Evolutionary conservation across 2,888 invertebrate genomes (phyloP), one percentile per base, ranked within the genome.

Genomic region (Polymixis lichenea): DNA sequence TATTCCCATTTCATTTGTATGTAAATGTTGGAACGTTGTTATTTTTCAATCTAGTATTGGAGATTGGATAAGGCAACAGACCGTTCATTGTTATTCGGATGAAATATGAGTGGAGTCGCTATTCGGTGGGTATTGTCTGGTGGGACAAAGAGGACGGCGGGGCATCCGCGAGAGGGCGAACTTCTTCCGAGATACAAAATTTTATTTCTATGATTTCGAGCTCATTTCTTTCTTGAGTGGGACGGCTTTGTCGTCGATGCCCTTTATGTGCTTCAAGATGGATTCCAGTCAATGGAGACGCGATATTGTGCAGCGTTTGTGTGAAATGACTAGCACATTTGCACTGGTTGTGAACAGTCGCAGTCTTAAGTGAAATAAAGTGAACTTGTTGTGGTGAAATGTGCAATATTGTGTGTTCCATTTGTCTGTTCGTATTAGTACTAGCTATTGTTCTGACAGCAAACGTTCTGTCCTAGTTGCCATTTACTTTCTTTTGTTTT

Each of bases 171-270:
- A 88, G 86, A 85, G 82, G 89, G 86, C 90, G 87, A 93, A 93
- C 92, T 93, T 92, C 91, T 92, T 91, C 89, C 86, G 88, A 91
- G 93, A 93, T 92, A 93, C 92, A 93, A 93, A 94, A 94, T 94
- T 94, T 92, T 95, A 95, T 95, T 95, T 94, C 91, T 93, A 91
- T 92, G 92, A 94, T 92, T 95, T 92, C 89, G 90, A 91, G 91
- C 90, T 90, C 91, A 91, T 91, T 92, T 91, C 93, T 91, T 91
- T 90, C 88, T 87, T 86, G 90, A 91, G 90, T 87, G 89, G 85
- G 49, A 76, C 86, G 87, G 92, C 89, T 93, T 95, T 94, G 92
- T 93, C 91, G 91, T 91, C 90, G 90, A 89, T 91, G 91, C 89
- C 93, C 90, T 95, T 95, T 95, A 94, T 94, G 90, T 91, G 91